Conservation (phyloP, 2,888 invertebrate genomes). For the Sylvicola cinctus region DNA sequence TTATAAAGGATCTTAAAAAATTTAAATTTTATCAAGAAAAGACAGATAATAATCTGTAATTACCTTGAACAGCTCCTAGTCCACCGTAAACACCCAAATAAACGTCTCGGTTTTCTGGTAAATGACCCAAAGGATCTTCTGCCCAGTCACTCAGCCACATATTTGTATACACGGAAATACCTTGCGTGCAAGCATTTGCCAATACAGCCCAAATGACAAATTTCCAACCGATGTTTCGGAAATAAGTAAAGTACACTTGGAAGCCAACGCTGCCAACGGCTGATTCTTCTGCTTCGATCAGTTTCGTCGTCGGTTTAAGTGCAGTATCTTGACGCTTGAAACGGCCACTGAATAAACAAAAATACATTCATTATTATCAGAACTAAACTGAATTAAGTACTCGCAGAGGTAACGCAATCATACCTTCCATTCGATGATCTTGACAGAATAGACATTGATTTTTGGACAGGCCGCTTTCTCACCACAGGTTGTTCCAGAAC, state of each 20-base stretch:
- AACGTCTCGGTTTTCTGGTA: constrained; percentile 42
- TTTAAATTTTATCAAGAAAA: background rate
- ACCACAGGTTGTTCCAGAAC: constrained; percentile 1
- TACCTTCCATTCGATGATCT: too few relatives aligned
- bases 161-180: constrained; percentile 71
- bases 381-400: too few relatives aligned
- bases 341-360: too few relatives aligned
- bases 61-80: constrained; percentile 77
- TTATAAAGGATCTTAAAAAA: too few relatives aligned
- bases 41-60: constrained; percentile 23
- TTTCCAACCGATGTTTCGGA: constrained; percentile 62
- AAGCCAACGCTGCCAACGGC: too few relatives aligned
- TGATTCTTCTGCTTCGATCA: too few relatives aligned
- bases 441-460: constrained; percentile 1
- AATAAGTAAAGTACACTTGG: too few relatives aligned
- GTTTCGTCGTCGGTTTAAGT: too few relatives aligned
- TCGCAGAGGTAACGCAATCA: too few relatives aligned
- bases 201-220: constrained; percentile 48
- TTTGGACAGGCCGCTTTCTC: constrained; percentile 1
- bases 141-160: constrained; percentile 73
- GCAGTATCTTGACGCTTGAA: too few relatives aligned
- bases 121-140: constrained; percentile 36
- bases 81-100: constrained; percentile 81
- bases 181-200: constrained; percentile 62
- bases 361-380: too few relatives aligned